A percentile compares a stretch with the other conserved stretches of the same genome.
Evolutionary conservation across 1,140 invertebrate species (phyloP).

Genomic region (Penaeus vannamei): DNA sequence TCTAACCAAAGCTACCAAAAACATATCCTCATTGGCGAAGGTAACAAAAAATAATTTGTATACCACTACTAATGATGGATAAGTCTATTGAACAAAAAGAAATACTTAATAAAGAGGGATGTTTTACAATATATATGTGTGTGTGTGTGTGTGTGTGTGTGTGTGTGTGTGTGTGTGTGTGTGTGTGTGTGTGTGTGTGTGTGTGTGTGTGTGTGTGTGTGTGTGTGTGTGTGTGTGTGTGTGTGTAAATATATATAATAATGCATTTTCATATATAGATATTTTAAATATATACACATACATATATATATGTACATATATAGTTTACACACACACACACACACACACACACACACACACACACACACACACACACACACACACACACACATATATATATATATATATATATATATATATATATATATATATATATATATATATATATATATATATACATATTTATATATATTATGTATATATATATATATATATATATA

Average conservation of each 20-base stretch:
- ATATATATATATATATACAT: slow-evolving; percentile 2
- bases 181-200: neutral
- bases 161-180: neutral
- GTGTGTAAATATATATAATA: neutral
- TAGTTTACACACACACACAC: neutral
- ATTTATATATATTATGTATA: too few species aligned
- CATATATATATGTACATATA: neutral
- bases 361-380: neutral
- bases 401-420: slow-evolving; percentile 21
- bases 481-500: too few species aligned
- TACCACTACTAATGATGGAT: too few species aligned
- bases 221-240: neutral
- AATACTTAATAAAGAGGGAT: too few species aligned
- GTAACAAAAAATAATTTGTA: neutral
- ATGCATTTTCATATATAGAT: neutral
- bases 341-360: neutral
- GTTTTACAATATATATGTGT: neutral
- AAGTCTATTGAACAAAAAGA: too few species aligned
- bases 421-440: slow-evolving; percentile 24
- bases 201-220: neutral
- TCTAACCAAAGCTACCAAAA: too few species aligned
- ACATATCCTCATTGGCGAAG: too few species aligned
- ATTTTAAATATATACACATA: neutral
- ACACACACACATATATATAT: neutral
- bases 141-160: too few species aligned